A percentile compares a stretch with the other conserved stretches of the same genome.
These are phyloP conservation scores for Sprattus sprattus DNA, from an alignment of 2,113 vertebrate species.

Conservation along the genomic window DNA sequence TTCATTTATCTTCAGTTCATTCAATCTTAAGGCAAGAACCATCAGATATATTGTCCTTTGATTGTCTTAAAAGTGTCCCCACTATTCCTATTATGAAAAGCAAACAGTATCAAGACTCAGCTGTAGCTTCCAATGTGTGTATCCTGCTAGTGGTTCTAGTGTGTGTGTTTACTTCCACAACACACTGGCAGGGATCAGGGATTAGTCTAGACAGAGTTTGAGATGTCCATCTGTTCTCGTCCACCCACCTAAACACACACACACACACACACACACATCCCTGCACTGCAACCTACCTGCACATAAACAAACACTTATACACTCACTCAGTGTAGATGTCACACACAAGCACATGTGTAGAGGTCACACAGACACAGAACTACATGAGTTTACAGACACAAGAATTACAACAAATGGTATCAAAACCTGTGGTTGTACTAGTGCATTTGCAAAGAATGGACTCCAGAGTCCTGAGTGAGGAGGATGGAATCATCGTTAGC, in stretches of 20 bases:
- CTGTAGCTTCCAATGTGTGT: neutral
- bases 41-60: neutral
- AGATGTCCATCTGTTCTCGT: neutral
- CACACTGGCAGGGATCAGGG: neutral
- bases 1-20: too few species aligned
- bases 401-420: neutral
- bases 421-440: neutral
- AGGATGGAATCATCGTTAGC: neutral
- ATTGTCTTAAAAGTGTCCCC: too few species aligned
- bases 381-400: neutral
- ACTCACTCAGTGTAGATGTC: neutral
- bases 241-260: neutral
- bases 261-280: neutral
- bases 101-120: neutral
- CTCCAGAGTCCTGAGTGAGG: neutral
- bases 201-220: slow-evolving; percentile 7
- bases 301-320: neutral
- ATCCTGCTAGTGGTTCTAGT: neutral
- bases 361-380: neutral
- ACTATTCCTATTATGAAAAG: too few species aligned
- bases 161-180: neutral
- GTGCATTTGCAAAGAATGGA: neutral
- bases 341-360: neutral
- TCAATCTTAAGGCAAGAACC: neutral
- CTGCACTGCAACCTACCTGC: neutral